These are phyloP conservation scores for Euleptes europaea DNA, from an alignment of 2,113 vertebrate genomes.

Conservation along the genomic window DNA sequence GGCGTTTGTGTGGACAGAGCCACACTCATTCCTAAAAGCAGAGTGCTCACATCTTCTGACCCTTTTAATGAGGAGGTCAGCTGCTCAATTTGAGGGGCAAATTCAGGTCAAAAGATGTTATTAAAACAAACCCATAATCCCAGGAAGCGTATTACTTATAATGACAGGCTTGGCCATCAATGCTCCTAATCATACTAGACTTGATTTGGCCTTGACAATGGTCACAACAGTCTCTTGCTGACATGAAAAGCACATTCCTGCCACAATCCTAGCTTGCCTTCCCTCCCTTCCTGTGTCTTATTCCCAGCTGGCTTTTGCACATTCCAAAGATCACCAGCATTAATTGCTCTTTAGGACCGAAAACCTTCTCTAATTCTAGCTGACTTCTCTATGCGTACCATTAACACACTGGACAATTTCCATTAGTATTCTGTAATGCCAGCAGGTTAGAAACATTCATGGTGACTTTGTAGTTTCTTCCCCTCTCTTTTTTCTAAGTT, in stretches of 20 bases:
- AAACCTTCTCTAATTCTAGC: background rate
- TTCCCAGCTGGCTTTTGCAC: background rate
- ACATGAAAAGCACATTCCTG: background rate
- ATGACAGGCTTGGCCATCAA: background rate
- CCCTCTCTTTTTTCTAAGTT: background rate
- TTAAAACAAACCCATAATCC: conserved; percentile 14
- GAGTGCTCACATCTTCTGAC: background rate
- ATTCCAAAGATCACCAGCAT: background rate
- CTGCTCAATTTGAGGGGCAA: background rate
- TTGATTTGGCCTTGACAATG: background rate
- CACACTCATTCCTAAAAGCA: background rate
- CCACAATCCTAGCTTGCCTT: background rate
- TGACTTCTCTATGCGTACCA: background rate
- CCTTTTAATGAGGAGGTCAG: background rate
- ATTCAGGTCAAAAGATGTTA: background rate
- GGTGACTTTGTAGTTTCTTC: background rate
- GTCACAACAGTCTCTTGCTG: background rate
- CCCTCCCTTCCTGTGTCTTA: background rate
- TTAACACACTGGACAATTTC: background rate
- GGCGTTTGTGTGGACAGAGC: background rate
- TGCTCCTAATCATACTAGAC: background rate
- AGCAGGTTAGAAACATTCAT: background rate
- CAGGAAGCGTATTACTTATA: background rate
- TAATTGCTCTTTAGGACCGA: background rate
- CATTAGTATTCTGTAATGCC: background rate